Evolutionary conservation across 2,888 invertebrate species (phyloP).

Genomic region (Agonum fuliginosum): DNA sequence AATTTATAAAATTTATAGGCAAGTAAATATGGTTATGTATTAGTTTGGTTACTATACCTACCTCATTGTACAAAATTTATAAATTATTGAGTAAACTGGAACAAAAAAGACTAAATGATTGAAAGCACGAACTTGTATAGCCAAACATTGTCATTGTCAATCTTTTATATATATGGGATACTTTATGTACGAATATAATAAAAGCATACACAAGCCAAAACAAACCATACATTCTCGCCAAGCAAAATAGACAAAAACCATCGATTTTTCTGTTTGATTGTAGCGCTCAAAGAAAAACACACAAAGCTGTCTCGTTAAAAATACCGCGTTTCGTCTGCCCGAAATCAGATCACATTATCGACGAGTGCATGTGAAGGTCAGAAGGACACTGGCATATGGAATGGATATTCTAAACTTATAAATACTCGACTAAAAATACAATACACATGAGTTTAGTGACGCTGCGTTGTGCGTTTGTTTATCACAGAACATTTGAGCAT

Average conservation of each 20-base stretch:
- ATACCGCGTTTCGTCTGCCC: neutral
- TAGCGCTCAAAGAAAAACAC: neutral
- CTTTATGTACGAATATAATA: no score
- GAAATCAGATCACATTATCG: constrained; percentile 8
- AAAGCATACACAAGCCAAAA: no score
- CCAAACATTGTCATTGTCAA: no score
- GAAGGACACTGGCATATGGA: constrained; percentile 48
- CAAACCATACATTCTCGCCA: no score
- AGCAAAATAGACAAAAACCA: neutral
- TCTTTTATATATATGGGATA: no score
- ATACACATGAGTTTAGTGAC: constrained; percentile 39
- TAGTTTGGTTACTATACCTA: no score
- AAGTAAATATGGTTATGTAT: neutral
- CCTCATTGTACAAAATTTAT: no score
- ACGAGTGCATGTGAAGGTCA: constrained; percentile 47
- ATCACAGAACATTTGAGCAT: constrained; percentile 35
- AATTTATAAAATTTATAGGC: neutral
- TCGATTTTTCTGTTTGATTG: neutral
- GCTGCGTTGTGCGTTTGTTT: constrained; percentile 35
- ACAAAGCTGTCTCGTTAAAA: neutral
- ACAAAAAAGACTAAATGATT: no score
- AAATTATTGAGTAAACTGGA: no score
- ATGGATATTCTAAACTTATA: constrained; percentile 43
- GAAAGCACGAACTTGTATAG: no score
- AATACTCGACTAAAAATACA: constrained; percentile 45